Conservation (phyloP, 1,140 invertebrate species). For the Solenopsis fugax region DNA sequence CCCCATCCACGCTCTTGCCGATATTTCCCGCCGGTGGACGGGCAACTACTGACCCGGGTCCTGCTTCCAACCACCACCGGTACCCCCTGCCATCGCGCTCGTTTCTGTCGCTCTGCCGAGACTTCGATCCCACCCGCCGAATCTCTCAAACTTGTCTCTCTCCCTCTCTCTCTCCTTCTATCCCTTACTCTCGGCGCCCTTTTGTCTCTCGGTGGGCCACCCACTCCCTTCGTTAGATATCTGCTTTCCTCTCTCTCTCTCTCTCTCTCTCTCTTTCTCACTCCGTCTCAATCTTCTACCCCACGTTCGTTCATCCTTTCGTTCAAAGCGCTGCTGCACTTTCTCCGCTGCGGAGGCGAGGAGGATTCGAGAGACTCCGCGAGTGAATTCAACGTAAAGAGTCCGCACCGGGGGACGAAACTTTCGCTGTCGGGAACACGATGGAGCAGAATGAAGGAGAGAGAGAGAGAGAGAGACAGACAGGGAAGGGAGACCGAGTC, state of each 20-base stretch:
- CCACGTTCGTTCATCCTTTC: not conserved
- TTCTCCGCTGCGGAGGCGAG: conserved; percentile 41
- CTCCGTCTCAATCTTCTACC: conserved; percentile 10
- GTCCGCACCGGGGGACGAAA: conserved; percentile 15
- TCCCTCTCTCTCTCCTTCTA: not conserved
- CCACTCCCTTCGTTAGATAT: conserved; percentile 18
- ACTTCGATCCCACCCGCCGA: conserved; percentile 32
- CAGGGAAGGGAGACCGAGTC: conserved; percentile 10
- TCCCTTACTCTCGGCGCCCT: conserved; percentile 9
- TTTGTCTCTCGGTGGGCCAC: conserved; percentile 1
- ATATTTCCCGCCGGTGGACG: conserved; percentile 57
- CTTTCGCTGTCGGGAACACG: conserved; percentile 20
- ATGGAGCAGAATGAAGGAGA: conserved; percentile 18
- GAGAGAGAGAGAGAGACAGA: not conserved
- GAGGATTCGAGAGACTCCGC: conserved; percentile 13
- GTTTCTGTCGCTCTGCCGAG: conserved; percentile 30
- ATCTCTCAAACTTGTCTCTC: conserved; percentile 21
- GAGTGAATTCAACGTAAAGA: conserved; percentile 66
- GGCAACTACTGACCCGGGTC: conserved; percentile 62
- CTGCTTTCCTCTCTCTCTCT: not conserved
- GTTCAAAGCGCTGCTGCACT: conserved; percentile 16
- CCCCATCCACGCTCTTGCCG: conserved; percentile 47
- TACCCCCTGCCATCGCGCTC: not conserved
- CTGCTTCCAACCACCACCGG: conserved; percentile 21
- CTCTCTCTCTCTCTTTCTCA: not conserved